Base-by-base conservation (phyloP, 2,113 vertebrate species). In the Sakesphorus luctuosus region DNA sequence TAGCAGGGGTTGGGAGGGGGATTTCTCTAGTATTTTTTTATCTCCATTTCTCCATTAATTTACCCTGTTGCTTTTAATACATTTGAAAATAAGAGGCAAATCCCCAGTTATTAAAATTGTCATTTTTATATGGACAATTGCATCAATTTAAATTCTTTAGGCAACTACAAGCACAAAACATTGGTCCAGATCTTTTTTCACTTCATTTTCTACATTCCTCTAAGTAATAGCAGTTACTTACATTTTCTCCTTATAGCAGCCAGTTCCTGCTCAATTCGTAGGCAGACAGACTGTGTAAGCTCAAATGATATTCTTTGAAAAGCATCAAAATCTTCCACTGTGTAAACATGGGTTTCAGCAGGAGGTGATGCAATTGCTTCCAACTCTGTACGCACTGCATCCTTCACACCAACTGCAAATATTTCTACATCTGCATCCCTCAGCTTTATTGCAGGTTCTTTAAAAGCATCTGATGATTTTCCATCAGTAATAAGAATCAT, bases 401-500 rank as follows among this genome's bases (percentile, higher is more conserved):
- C 99, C 90, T 99, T 99, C 56, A 99, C 99, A 11, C 99, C 99
- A 84, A 99, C 99, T 2, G 99, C 99, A 38, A 99, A 99, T 96
- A 99, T 99, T 95, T 99, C 99, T 90, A 99, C 99, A 29, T 99
- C 99, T 10, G 98, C 91, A 18, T 98, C 98, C 92, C 98, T 98
- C 72, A 99, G 98, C 78, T 95, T 98, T 85, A 98, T 97, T 85
- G 99, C 99, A 9, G 99, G 98, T 9, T 99, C 98, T 97, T 98
- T 98, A 97, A 99, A 99, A 69, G 99, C 99, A 87, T 99, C 99
- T 3, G 99, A 99, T 0, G 99, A 99, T 88, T 99, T 99, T n/a
- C 99, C 99, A 44, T 99, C 99, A 3, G 99, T 99, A 97, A 99
- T 99, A 86, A 99, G 99, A 97, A 99, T 99, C 98, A 98, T 99